Conservation (phyloP, 1,140 invertebrate species). For the Pectinophora gossypiella region DNA sequence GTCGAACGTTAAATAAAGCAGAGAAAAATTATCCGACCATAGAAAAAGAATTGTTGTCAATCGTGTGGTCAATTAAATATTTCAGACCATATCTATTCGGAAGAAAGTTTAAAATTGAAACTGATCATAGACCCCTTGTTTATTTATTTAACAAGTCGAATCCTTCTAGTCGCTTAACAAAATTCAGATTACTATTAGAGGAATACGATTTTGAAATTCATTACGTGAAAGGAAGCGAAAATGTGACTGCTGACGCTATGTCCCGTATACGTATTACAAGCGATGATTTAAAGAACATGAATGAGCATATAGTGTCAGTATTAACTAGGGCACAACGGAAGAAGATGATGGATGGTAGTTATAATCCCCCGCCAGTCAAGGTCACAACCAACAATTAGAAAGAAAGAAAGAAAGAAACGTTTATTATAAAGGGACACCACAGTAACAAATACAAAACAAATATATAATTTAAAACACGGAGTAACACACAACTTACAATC, state of each 20-base stretch:
- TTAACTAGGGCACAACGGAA: neutral
- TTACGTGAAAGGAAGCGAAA: conserved; percentile 22
- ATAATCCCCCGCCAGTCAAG: neutral
- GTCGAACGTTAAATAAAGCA: conserved; percentile 40
- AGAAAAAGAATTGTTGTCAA: conserved; percentile 71
- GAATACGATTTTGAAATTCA: conserved; percentile 38
- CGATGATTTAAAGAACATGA: neutral
- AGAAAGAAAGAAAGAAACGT: no score
- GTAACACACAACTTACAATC: no score
- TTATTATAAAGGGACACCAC: no score
- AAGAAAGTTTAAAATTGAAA: conserved; percentile 39
- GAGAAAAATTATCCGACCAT: conserved; percentile 52
- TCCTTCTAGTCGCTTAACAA: conserved; percentile 27
- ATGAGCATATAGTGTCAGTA: neutral
- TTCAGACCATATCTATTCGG: conserved; percentile 56
- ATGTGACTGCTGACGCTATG: conserved; percentile 9
- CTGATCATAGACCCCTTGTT: conserved; percentile 51
- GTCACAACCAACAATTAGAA: neutral
- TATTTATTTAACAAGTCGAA: conserved; percentile 46
- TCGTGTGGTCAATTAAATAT: conserved; percentile 63
- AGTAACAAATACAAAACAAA: no score
- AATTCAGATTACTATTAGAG: conserved; percentile 43
- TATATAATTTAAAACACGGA: no score
- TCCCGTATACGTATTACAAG: conserved; percentile 1
- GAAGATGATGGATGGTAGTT: neutral